Percentiles rank a stretch among this genome's conserved stretches.
These are phyloP conservation scores for Parauchenoglanis punctatus DNA, from an alignment of 2,797 vertebrate species.

Conservation along the genomic window DNA sequence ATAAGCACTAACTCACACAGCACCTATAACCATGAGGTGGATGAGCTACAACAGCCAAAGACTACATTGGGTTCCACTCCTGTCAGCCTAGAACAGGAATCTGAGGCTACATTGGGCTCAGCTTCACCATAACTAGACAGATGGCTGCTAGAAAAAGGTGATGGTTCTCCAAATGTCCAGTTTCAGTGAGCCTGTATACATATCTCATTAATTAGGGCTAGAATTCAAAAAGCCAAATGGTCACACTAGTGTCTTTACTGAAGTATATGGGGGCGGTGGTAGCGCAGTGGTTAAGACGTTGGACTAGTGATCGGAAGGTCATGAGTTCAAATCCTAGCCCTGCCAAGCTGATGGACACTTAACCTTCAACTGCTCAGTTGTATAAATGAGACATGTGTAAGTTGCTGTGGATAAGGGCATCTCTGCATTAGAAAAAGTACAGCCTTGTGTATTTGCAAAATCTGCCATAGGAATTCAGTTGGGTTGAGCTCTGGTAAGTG, in stretches of 20 bases:
- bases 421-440: not conserved
- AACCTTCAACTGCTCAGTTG: too few relatives aligned
- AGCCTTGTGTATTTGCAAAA: not conserved
- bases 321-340: too few relatives aligned
- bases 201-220: not conserved
- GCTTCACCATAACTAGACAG: not conserved
- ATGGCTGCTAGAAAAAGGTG: not conserved
- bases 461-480: too few relatives aligned
- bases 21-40: too few relatives aligned
- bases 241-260: not conserved
- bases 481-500: too few relatives aligned
- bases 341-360: too few relatives aligned
- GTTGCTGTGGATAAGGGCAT: too few relatives aligned
- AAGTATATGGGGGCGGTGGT: not conserved
- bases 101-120: not conserved
- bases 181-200: not conserved
- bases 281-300: too few relatives aligned
- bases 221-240: not conserved
- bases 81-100: not conserved
- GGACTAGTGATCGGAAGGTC: too few relatives aligned
- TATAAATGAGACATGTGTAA: too few relatives aligned
- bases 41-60: not conserved
- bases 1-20: not conserved
- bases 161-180: not conserved
- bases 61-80: not conserved